Evolutionary conservation across 2,113 vertebrate species (phyloP).

Genomic region (Ailuropoda melanoleuca): DNA sequence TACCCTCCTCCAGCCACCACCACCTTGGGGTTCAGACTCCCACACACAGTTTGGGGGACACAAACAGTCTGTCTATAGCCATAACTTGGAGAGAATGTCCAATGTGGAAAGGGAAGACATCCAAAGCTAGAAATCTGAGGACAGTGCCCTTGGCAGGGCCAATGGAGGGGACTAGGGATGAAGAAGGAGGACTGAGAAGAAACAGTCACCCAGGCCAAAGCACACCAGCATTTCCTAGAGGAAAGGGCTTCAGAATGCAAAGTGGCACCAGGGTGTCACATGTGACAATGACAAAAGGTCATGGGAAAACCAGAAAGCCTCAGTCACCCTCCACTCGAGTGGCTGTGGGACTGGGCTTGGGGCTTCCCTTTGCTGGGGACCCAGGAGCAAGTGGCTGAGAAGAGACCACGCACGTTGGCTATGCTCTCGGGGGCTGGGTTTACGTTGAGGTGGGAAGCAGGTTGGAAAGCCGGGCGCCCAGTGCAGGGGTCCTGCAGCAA

Average conservation of each 20-base stretch:
- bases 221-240: not conserved
- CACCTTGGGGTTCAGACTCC: not conserved
- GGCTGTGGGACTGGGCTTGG: fast-evolving
- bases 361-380: not conserved
- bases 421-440: not conserved
- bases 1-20: not conserved
- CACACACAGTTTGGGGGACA: not conserved
- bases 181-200: not conserved
- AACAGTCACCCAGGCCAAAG: too few species aligned
- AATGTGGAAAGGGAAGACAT: not conserved
- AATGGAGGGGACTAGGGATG: too few species aligned
- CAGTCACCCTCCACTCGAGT: fast-evolving
- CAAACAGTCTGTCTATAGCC: not conserved
- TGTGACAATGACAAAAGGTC: not conserved
- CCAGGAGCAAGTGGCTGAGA: not conserved
- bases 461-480: not conserved
- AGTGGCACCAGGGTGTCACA: too few species aligned
- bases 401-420: not conserved
- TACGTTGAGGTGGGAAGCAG: not conserved
- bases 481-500: not conserved
- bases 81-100: not conserved
- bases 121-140: not conserved
- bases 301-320: not conserved
- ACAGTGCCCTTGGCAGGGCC: fast-evolving
- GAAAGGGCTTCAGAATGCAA: not conserved